Evolutionary conservation across 2,888 invertebrate genomes (phyloP), one percentile per base, ranked within the genome.

Genomic region (Baccha elongata): DNA sequence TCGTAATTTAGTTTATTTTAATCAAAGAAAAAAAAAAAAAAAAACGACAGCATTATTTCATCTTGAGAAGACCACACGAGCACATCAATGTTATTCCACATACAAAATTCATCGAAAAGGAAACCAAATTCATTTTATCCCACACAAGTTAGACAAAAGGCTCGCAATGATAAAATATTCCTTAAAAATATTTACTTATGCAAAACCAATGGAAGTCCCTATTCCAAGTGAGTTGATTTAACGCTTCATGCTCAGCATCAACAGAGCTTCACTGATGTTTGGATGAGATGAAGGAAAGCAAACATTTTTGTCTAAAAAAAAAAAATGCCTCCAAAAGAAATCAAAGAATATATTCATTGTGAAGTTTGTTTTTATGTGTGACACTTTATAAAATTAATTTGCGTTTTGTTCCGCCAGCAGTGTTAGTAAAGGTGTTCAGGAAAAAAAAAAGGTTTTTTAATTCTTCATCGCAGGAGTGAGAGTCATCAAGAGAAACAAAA

Each of bases 371-470:
- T 17, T 42, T 44, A 6, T 21, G 60, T 65, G 64, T 65, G 65
- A 65, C 69, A 71, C 21, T 60, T 69, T 13, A 44, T 71, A 37
- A 32, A 52, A 74, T 69, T 75, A 65, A 80, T 65, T 58, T 50
- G 37, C 40, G 26, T 40, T 40, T 58, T 23, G 7, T 5, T 1
- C 35, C 4, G 35, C n/a, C 53, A 35, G 21, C 35, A 1, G 15
- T 13, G 5, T 48, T 11, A 3, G 15, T 32, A 3, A 29, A 35
- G 35, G 26, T 4, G 1, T 48, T 48, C 7, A 8, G n/a, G 0
- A n/a, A 15, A 48, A n/a, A 46, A 48, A n/a, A 46, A 2, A 11
- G 21, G 26, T 50, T 17, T 13, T 29, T 29, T 50, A 6, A 15
- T 4, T n/a, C 11, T 2, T 11, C 29, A 4, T 7, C 4, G 11